These are phyloP conservation scores for Idaea straminata DNA, from an alignment of 2,888 invertebrate genomes.

Conservation along the genomic window DNA sequence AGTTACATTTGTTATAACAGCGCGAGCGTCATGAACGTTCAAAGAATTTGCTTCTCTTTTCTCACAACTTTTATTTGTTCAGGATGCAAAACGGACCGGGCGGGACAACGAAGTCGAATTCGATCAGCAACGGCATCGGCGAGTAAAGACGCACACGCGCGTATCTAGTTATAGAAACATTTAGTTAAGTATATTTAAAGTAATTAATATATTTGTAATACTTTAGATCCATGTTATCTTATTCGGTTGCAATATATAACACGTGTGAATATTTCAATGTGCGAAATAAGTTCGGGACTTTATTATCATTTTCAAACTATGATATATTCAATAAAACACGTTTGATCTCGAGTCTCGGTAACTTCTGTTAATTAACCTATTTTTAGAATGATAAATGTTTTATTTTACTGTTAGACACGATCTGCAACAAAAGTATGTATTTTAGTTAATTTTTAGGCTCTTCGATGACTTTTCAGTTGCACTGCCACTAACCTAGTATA, in stretches of 20 bases:
- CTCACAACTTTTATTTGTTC: conserved; percentile 20
- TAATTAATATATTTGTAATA: conserved; percentile 17
- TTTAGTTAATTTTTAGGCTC: conserved; percentile 41
- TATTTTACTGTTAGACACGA: conserved; percentile 53
- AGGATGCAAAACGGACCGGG: conserved; percentile 45
- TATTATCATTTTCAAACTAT: conserved; percentile 52
- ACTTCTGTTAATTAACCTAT: conserved; percentile 53
- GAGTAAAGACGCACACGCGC: conserved; percentile 41
- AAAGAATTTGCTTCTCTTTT: too few relatives aligned
- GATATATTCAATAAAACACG: conserved; percentile 65
- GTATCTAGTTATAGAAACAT: neutral
- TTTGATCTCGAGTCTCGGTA: conserved; percentile 71
- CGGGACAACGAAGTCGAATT: conserved; percentile 41
- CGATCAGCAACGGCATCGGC: conserved; percentile 56
- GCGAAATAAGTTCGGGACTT: conserved; percentile 66
- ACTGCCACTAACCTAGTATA: conserved; percentile 51
- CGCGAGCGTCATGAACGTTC: too few relatives aligned
- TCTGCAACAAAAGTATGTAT: conserved; percentile 35
- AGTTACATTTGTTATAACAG: too few relatives aligned
- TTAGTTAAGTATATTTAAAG: conserved; percentile 7
- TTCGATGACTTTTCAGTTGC: conserved; percentile 32
- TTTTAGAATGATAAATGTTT: conserved; percentile 55
- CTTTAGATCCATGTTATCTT: conserved; percentile 25
- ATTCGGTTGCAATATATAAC: conserved; percentile 54
- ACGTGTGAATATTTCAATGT: conserved; percentile 71